Evolutionary conservation across 2,797 vertebrate genomes (phyloP), one percentile per base, ranked within the genome.

Genomic region (Tenualosa thibaudeaui): DNA sequence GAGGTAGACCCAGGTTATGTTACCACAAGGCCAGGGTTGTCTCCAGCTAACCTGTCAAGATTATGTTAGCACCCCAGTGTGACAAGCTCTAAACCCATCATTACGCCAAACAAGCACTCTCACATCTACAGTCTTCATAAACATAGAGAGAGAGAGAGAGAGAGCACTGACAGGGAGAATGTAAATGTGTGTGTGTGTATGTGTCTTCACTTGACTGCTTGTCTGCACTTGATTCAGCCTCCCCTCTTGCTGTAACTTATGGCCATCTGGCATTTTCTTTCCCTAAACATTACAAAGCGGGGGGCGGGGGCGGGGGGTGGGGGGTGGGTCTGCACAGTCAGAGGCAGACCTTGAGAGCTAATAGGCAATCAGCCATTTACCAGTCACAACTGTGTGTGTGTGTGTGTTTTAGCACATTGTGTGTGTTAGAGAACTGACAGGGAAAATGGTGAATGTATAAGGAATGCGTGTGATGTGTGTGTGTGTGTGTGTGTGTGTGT

Each of bases 361-460:
- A 62, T 62, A 62, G 7, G 58, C 58, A 62, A 62, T 62, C 58
- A 62, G n/a, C 58, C 58, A 62, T n/a, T 62, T n/a, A 24, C 58
- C 54, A 19, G 3, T 56, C 50, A 51, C 50, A 51, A 51, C 50
- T 12, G 51, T 13, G 51, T 54, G 51, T 54, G 51, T 54, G 10
- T 54, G 51, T 54, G 51, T 54, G 51, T 31, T 31, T 31, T 31
- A 31, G 51, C 46, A 3, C 46, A 46, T 7, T 54, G 51, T 53
- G 51, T 54, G 51, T 54, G 51, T 54, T 3, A 54, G 51, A 54
- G 15, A 1, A 15, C 10, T 12, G 51, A 54, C 10, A 54, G 51
- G 51, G 51, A 53, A 8, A 53, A 53, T 53, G 51, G 10, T 10
- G 9, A 12, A 53, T 53, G 51, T 46, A 46, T 46, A 46, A 46